Evolutionary conservation across 2,888 invertebrate genomes (phyloP), one percentile per base, ranked within the genome.

Genomic region (Linyphia triangularis): DNA sequence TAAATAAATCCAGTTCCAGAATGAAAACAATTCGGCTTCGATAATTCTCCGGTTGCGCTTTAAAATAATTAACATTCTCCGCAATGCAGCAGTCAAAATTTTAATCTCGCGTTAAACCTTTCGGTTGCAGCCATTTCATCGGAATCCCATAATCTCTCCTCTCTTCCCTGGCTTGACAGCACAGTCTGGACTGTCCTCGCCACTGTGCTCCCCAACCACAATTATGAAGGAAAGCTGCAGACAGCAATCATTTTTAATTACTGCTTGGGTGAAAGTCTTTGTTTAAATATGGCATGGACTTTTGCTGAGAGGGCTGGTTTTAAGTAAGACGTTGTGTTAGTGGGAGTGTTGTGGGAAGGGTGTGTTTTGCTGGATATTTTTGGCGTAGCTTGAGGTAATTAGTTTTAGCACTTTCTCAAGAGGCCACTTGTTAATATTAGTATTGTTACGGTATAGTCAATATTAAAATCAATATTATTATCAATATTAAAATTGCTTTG

Each of bases 181-280:
- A n/a, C 22, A 13, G 37, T 10, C 4, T 28, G 30, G 73, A 57
- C 30, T 28, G 57, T 57, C 59, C 57, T 24, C 13, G 19, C 10
- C 30, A 59, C 65, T 65, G 28, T n/a, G 69, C 22, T 33, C 37
- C 22, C 43, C 70, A 26, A n/a, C 26, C 43, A 16, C 61, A 77
- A 77, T 77, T 63, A 77, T 24, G 57, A 77, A 37, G 57, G 19
- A 26, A 51, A 28, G 69, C 9, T 13, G 24, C 22, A 40, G 24
- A 63, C n/a, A 30, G 3, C 61, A 22, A 78, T n/a, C 43, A 61
- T 78, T 78, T 78, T 78, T 78, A 78, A 78, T 78, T 78, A 78
- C 65, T 26, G 43, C 51, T 40, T 43, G 28, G 28, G 5, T 77
- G 40, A 63, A 77, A 61, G 16, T 24, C 65, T 51, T 43, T 78